Percentiles rank a stretch among this genome's conserved stretches.
phyloP scores from a whole-genome alignment of 1,140 invertebrate genomes.

The Sweltsa coloradensis region DNA sequence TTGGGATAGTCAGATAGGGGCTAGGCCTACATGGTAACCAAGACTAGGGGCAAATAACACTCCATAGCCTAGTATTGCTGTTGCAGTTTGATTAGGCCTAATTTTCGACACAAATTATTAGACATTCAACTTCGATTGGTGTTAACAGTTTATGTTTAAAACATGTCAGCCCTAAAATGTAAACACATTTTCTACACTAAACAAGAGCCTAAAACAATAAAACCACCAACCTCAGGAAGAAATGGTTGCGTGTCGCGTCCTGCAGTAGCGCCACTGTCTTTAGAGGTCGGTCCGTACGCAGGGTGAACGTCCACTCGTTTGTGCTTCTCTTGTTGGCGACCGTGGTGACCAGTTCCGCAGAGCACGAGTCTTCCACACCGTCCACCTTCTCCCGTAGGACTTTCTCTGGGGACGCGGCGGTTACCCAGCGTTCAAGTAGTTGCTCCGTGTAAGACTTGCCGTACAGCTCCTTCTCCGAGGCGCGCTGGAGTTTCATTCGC shows the following conservation, averaged over 20 bases:
- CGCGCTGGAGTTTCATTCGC: slow-evolving; percentile 46
- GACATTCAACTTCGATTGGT: too few species aligned
- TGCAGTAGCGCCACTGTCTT: slow-evolving; percentile 55
- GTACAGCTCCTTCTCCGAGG: slow-evolving; percentile 51
- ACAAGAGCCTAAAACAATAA: slow-evolving; percentile 7
- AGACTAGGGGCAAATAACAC: too few species aligned
- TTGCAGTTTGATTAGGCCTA: too few species aligned
- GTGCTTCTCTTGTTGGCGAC: slow-evolving; percentile 52
- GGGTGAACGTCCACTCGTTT: slow-evolving; percentile 50
- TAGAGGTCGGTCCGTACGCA: slow-evolving; percentile 33
- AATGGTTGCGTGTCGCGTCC: slow-evolving; percentile 59
- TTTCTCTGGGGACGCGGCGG: slow-evolving; percentile 39
- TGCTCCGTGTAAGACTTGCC: slow-evolving; percentile 53
- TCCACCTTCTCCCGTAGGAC: slow-evolving; percentile 44
- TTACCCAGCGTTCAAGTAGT: slow-evolving; percentile 48
- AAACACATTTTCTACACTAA: too few species aligned
- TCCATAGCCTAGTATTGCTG: too few species aligned
- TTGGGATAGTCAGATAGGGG: too few species aligned
- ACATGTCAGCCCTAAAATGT: too few species aligned
- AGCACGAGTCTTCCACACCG: slow-evolving; percentile 44
- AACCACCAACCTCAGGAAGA: slow-evolving; percentile 41
- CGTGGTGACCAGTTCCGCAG: slow-evolving; percentile 44
- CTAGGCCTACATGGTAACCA: too few species aligned
- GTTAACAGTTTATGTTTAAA: too few species aligned
- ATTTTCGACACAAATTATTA: too few species aligned